Evolutionary conservation across 2,113 vertebrate genomes (phyloP), one percentile per base, ranked within the genome.

Genomic region (Bambusicola thoracicus): DNA sequence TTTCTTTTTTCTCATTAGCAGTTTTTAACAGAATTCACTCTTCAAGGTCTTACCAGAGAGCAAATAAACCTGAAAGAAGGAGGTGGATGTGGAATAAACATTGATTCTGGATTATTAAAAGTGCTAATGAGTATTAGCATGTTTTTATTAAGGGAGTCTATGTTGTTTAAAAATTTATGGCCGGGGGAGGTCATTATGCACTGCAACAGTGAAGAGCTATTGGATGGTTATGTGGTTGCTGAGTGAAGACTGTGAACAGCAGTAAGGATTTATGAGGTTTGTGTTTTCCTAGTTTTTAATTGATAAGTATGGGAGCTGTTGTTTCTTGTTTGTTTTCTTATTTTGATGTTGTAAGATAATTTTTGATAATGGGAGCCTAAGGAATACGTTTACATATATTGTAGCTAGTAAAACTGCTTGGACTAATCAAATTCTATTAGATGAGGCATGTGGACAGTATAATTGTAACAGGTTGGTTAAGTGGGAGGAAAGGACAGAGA

Each of bases 171-270:
- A 65, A 17, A 15, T 5, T 85, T 65, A 25, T 61, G 22, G 11
- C 46, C 21, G 25, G 6, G 3, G 36, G 13, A 21, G 30, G 4
- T 51, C 59, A 5, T 20, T 68, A 11, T 2, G 3, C 32, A 18
- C 48, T 61, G 27, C 1, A 53, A 16, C 16, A 6, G 10, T 17
- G 51, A 27, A 56, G 17, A 4, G 0, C 0, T 5, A 6, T 30
- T 14, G 24, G 27, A 1, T 79, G 16, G 11, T 69, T 1, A 1
- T 0, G 0, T 15, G 10, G 30, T 6, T 6, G 21, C 8, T 80
- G 13, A 13, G 22, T 12, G 13, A 77, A 56, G 25, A 51, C 6
- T 7, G 2, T 56, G 11, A 69, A 66, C 2, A 77, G 5, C 15
- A 38, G 15, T 18, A 27, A 36, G 7, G 8, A 59, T 75, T 49